Conservation (phyloP, 2,113 vertebrate species). For the Sprattus sprattus region DNA sequence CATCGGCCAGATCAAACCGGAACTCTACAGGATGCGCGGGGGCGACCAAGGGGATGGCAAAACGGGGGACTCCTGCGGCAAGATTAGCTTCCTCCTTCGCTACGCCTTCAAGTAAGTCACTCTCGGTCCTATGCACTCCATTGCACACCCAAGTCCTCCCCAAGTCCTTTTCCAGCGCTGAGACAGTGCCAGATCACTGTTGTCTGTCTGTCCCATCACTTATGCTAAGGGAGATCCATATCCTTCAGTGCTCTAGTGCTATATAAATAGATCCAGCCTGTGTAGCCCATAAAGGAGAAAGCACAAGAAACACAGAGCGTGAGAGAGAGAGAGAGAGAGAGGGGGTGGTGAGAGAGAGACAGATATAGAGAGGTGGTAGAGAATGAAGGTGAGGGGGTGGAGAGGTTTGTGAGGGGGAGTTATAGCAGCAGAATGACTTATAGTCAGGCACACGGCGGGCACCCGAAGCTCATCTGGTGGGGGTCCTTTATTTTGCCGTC, state of each 20-base stretch:
- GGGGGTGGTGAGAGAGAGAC: not conserved
- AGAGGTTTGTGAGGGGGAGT: not conserved
- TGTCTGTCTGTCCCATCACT: slow-evolving; percentile 2
- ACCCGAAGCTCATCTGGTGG: slow-evolving; percentile 41
- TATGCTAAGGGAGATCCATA: slow-evolving; percentile 27
- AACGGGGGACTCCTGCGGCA: slow-evolving; percentile 78
- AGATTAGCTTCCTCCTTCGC: slow-evolving; percentile 87
- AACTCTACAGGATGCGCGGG: slow-evolving; percentile 81
- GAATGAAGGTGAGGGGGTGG: not conserved
- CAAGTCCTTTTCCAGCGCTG: not conserved
- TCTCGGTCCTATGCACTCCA: not conserved
- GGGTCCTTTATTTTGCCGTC: slow-evolving; percentile 47
- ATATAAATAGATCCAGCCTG: slow-evolving; percentile 25
- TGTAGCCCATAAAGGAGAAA: slow-evolving; percentile 5
- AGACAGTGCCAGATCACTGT: not conserved
- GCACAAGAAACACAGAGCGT: not conserved
- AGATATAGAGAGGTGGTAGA: not conserved
- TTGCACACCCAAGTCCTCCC: not conserved
- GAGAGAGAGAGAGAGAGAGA: not conserved
- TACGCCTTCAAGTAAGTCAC: slow-evolving; percentile 82
- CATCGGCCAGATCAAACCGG: slow-evolving; percentile 91
- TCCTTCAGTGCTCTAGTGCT: slow-evolving; percentile 12
- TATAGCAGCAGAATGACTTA: slow-evolving; percentile 36
- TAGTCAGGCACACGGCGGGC: slow-evolving; percentile 26
- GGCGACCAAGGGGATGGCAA: slow-evolving; percentile 77